Conservation (phyloP, 2,888 invertebrate genomes). For the Synergus laeviventris region DNA sequence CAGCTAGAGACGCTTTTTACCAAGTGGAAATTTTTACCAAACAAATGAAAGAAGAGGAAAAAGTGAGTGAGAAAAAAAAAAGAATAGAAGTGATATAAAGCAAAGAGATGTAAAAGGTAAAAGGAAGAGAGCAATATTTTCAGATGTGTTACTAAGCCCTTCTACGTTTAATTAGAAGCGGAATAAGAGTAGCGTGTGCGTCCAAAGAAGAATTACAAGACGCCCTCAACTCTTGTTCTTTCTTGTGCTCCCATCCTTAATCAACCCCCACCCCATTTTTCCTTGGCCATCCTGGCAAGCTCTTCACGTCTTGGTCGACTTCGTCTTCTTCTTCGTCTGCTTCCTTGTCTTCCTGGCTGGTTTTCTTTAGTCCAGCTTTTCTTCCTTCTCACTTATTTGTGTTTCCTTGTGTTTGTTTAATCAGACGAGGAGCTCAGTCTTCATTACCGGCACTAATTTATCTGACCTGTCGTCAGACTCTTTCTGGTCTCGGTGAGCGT, state of each 20-base stretch:
- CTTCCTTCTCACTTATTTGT: conserved; percentile 58
- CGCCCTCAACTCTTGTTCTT: conserved; percentile 49
- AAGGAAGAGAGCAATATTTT: conserved; percentile 50
- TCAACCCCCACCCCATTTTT: conserved; percentile 36
- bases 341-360: conserved; percentile 40
- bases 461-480: conserved; percentile 69
- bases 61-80: conserved; percentile 16
- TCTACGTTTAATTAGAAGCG: conserved; percentile 67
- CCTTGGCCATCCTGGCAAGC: conserved; percentile 30
- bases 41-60: background rate
- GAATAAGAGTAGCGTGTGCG: conserved; percentile 52
- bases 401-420: conserved; percentile 73
- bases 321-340: conserved; percentile 17
- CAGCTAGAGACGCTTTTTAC: conserved; percentile 4
- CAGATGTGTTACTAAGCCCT: conserved; percentile 55
- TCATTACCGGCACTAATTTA: conserved; percentile 73
- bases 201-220: conserved; percentile 55
- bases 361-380: conserved; percentile 40
- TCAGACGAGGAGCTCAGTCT: conserved; percentile 73
- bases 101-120: conserved; percentile 24
- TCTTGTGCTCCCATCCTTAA: conserved; percentile 55
- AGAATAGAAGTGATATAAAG: conserved; percentile 5
- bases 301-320: conserved; percentile 30
- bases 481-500: conserved; percentile 54
- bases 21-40: background rate